These are phyloP conservation scores for Ericerus pela DNA, from an alignment of 1,140 invertebrate species.

Conservation along the genomic window DNA sequence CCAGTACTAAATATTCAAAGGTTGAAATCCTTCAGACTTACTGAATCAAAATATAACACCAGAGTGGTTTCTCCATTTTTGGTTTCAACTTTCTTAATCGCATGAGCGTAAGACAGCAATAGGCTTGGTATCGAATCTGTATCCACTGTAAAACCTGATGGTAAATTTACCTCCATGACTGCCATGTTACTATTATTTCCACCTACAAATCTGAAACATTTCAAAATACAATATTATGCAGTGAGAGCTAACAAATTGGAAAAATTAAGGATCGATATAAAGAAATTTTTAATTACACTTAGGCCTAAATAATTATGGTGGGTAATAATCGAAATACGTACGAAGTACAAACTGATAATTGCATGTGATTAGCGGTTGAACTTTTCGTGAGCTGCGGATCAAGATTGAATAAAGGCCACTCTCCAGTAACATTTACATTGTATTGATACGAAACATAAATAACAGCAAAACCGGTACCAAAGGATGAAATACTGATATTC, in stretches of 20 bases:
- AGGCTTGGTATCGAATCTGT: conserved; percentile 57
- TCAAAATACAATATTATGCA: neutral
- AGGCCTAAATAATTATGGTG: neutral
- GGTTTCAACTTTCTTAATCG: conserved; percentile 67
- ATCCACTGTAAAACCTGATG: conserved; percentile 72
- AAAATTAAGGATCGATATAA: no score
- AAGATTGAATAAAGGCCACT: conserved; percentile 74
- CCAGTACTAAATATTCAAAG: neutral
- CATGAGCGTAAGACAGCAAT: conserved; percentile 45
- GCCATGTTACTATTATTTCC: conserved; percentile 66
- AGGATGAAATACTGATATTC: conserved; percentile 47
- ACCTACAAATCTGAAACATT: conserved; percentile 17
- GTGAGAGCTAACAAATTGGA: no score
- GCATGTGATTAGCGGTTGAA: conserved; percentile 65
- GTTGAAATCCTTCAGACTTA: conserved; percentile 22
- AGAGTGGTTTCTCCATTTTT: conserved; percentile 58
- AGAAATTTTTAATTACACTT: no score
- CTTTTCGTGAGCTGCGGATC: conserved; percentile 77
- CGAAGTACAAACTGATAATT: conserved; percentile 73
- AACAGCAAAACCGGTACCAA: conserved; percentile 66
- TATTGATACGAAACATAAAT: conserved; percentile 70
- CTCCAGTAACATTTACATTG: conserved; percentile 74
- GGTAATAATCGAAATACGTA: conserved; percentile 29
- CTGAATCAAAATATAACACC: conserved; percentile 72
- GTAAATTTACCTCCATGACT: conserved; percentile 70